phyloP scores from a whole-genome alignment of 2,888 invertebrate species.

The Tetheella fluctuosa region DNA sequence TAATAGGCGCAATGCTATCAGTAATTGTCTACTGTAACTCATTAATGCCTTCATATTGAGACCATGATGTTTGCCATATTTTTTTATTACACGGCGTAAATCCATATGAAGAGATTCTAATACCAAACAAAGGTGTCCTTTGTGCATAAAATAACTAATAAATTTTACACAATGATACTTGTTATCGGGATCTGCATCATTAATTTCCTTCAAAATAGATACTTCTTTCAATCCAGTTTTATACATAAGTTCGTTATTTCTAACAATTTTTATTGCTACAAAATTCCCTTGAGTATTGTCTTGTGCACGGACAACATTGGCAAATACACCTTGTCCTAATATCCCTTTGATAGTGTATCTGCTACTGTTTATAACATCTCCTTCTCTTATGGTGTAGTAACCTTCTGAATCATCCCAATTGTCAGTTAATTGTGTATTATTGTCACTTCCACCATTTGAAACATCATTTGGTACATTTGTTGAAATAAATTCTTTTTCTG shows the following conservation, averaged over 20 bases:
- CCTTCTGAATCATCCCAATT: conserved; percentile 99
- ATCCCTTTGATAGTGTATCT: conserved; percentile 97
- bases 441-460: conserved; percentile 66
- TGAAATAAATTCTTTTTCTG: conserved; percentile 93
- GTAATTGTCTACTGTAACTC: conserved; percentile 97
- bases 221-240: conserved; percentile 98
- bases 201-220: conserved; percentile 95
- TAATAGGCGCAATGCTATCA: conserved; percentile 95
- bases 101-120: conserved; percentile 98
- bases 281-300: conserved; percentile 93
- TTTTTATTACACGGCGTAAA: conserved; percentile 94
- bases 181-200: conserved; percentile 97
- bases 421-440: conserved; percentile 95
- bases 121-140: conserved; percentile 98
- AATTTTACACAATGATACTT: conserved; percentile 96
- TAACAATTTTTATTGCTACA: conserved; percentile 98
- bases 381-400: conserved; percentile 96
- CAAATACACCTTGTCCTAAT: conserved; percentile 99
- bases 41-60: conserved; percentile 98
- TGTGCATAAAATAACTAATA: conserved; percentile 97
- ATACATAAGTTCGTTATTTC: conserved; percentile 99
- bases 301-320: conserved; percentile 96
- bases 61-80: conserved; percentile 98
- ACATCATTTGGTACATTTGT: conserved; percentile 70
- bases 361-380: conserved; percentile 91